Base-by-base conservation (phyloP, 2,113 vertebrate species). In the Danio rerio region DNA sequence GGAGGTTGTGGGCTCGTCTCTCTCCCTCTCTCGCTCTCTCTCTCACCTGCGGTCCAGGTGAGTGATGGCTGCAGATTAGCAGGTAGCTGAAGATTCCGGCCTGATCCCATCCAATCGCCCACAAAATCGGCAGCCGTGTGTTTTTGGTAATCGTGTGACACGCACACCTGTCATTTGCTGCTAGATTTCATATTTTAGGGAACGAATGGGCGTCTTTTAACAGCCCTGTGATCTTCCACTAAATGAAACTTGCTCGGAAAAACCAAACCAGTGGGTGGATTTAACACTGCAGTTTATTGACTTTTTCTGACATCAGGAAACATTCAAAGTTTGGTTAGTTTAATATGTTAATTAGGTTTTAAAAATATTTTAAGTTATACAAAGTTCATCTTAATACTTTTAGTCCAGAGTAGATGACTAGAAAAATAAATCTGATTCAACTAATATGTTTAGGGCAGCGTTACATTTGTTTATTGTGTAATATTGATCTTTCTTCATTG, bases 1-100 rank as follows among this genome's bases (percentile, higher is more conserved):
- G 91, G 87, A 90, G 83, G 89, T 65, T 79, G 62, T 78, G 83
- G 61, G 80, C 68, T 56, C 58, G 58, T 82, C 63, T 80, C 40
- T 63, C 80, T 43, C 21, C 18, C 62, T 20, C 59, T 72, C 31
- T 20, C 42, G 56, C 75, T 82, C 42, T 70, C 47, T 21, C 13
- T 72, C 70, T 58, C 49, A 58, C 68, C 31, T 18, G 61, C 55
- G 77, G 66, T 70, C 82, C 59, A 81, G 77, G 65, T 82, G 76
- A 87, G 75, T 82, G 77, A 81, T 78, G 75, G 58, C 45, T 83
- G 71, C 15, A 65, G 61, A 76, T 70, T 62, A 80, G 70, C 45
- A 82, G 56, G 73, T 65, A 82, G 68, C 61, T 40, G 76, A 80
- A 76, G 81, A 83, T 83, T 68, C 68, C 42, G 59, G 58, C 52